These are phyloP conservation scores for Drosophila infuscata DNA, from an alignment of 2,888 invertebrate species.

Conservation along the genomic window DNA sequence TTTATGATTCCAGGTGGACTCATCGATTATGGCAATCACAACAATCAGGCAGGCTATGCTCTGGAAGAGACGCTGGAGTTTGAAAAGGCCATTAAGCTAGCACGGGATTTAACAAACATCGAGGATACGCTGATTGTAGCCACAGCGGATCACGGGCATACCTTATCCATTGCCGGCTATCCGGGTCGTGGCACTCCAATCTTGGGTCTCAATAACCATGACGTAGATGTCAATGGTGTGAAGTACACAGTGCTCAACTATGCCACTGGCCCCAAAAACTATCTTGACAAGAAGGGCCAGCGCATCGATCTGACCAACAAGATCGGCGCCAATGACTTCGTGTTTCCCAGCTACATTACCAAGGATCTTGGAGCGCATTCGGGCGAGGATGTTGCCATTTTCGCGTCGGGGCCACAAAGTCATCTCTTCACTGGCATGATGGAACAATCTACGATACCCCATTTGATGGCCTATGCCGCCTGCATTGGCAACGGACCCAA, in stretches of 20 bases:
- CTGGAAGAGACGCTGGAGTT: constrained; percentile 92
- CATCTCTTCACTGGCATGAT: constrained; percentile 91
- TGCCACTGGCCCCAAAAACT: constrained; percentile 88
- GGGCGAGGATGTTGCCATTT: constrained; percentile 92
- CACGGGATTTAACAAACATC: constrained; percentile 87
- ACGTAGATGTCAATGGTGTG: constrained; percentile 63
- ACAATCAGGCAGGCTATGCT: constrained; percentile 88
- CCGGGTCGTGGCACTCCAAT: constrained; percentile 87
- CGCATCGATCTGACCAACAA: constrained; percentile 68
- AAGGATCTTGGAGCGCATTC: constrained; percentile 88
- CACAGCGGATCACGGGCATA: constrained; percentile 92
- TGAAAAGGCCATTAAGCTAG: constrained; percentile 88
- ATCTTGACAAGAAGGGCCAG: constrained; percentile 64
- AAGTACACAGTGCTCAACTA: constrained; percentile 90
- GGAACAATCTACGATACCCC: constrained; percentile 92
- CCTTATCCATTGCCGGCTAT: constrained; percentile 91
- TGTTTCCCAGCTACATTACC: constrained; percentile 68
- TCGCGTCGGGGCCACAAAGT: constrained; percentile 91
- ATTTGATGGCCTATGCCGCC: constrained; percentile 90
- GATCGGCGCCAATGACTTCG: constrained; percentile 48
- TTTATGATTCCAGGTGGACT: constrained; percentile 86
- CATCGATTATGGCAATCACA: constrained; percentile 92
- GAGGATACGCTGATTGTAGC: constrained; percentile 93
- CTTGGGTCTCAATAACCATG: constrained; percentile 84
- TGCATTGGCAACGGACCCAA: constrained; percentile 88